Evolutionary conservation across 2,113 vertebrate species (phyloP).

Genomic region (Eublepharis macularius): DNA sequence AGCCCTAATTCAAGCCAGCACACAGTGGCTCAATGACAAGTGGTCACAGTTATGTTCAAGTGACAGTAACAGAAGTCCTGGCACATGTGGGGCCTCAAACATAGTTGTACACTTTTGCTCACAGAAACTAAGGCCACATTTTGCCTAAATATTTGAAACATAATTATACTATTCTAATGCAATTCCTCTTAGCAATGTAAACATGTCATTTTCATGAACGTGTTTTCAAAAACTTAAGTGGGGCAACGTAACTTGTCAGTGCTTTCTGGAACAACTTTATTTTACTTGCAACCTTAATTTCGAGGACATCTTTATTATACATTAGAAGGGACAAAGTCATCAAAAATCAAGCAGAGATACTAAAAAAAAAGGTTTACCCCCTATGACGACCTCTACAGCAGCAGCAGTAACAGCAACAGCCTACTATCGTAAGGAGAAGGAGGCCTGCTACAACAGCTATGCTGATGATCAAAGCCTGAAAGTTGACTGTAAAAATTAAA

Average conservation of each 20-base stretch:
- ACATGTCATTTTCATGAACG: neutral
- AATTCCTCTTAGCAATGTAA: neutral
- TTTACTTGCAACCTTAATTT: constrained; percentile 2
- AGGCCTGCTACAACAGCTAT: constrained; percentile 77
- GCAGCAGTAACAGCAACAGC: constrained; percentile 87
- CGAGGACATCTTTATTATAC: neutral
- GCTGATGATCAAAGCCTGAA: constrained; percentile 85
- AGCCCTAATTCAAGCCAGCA: neutral
- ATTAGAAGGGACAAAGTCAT: neutral
- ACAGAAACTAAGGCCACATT: neutral
- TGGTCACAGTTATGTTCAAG: neutral
- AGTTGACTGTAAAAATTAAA: constrained; percentile 80
- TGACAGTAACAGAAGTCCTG: neutral
- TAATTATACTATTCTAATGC: neutral
- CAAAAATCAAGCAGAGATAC: neutral
- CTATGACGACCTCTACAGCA: constrained; percentile 66
- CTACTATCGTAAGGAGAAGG: constrained; percentile 70
- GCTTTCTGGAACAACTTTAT: neutral
- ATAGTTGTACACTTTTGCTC: neutral
- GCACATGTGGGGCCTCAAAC: neutral
- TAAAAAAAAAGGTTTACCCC: constrained; percentile 66
- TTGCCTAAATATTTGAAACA: neutral
- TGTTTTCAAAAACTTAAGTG: neutral
- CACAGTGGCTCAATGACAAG: neutral
- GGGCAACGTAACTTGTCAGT: neutral